A percentile compares a stretch with the other conserved stretches of the same genome.
Evolutionary conservation across 2,797 vertebrate species (phyloP).

Genomic region (Enteromius unitaeniatus): DNA sequence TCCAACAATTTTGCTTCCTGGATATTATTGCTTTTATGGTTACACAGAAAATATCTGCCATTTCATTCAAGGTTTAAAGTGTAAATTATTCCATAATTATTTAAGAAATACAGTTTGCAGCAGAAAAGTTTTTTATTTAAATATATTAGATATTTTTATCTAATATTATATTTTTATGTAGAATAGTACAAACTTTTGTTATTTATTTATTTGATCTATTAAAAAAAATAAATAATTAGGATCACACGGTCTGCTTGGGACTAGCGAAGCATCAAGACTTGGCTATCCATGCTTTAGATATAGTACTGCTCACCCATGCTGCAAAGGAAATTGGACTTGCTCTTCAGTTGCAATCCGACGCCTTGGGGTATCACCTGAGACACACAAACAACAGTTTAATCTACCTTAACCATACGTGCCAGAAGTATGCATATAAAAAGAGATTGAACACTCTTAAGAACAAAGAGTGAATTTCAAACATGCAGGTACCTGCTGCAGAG

Average conservation of each 20-base stretch:
- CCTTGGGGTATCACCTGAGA: constrained; percentile 82
- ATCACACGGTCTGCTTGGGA: background rate
- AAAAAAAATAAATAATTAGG: background rate
- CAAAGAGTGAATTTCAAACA: background rate
- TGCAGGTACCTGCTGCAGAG: constrained; percentile 72
- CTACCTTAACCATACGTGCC: background rate
- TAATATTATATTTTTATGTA: no score
- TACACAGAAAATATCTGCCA: background rate
- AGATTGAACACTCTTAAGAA: background rate
- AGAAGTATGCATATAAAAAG: background rate
- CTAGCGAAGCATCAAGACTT: background rate
- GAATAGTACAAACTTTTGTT: background rate
- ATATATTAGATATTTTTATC: no score
- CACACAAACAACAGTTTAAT: constrained; percentile 46
- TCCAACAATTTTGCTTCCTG: background rate
- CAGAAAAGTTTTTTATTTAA: background rate
- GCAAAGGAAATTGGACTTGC: constrained; percentile 91
- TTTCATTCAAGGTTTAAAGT: background rate
- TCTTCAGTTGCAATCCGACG: constrained; percentile 91
- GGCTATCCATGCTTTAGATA: background rate
- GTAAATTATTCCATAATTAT: background rate
- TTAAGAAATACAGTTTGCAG: background rate
- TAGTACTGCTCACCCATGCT: constrained; percentile 83
- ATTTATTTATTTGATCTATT: background rate
- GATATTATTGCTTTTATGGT: background rate